Evolutionary conservation across 2,797 vertebrate species (phyloP), one percentile per base, ranked within the genome.

Genomic region (Dicrostonyx torquatus): DNA sequence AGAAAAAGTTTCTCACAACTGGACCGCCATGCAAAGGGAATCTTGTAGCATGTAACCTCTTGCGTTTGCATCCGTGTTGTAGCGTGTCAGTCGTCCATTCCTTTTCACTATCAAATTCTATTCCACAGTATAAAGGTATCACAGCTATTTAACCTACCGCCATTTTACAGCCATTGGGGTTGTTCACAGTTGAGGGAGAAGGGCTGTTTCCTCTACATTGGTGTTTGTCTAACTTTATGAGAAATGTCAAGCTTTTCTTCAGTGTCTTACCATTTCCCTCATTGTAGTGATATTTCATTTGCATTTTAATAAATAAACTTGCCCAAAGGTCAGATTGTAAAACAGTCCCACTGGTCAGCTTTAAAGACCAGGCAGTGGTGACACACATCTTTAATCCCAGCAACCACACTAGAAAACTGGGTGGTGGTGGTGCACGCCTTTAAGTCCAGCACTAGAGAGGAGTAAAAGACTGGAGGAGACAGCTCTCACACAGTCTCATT

Each of bases 121-220:
- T 5, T 37, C 29, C 45, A 2, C 3, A 4, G n/a, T n/a, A 7
- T 26, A 62, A 37, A 76, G 10, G 43, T 6, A 8, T 26, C 66
- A 26, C 6, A 4, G 50, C 58, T 18, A 7, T 26, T 78, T 37
- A 43, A 2, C n/a, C n/a, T 37, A 14, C 34, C 68, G 43, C 3
- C 5, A 6, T 50, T 76, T 45, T 18, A 73, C 85, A 80, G 70
- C 29, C 58, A 45, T 26, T 66, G 26, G 26, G 9, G 13, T n/a
- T 60, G 60, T 85, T 89, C 7, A n/a, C 22, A 48, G 82, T 55
- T n/a, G 34, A 79, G 50, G 95, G 79, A 86, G 29, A 31, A 89
- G 43, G 31, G 22, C 62, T 76, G n/a, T 22, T 83, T 37, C 48
- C 34, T 43, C 45, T 64, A 40, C 66, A 31, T 4, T 79, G 64